A percentile compares a stretch with the other conserved stretches of the same genome.
phyloP scores from a whole-genome alignment of 2,888 invertebrate species.

The Ennomos fuscantarius region DNA sequence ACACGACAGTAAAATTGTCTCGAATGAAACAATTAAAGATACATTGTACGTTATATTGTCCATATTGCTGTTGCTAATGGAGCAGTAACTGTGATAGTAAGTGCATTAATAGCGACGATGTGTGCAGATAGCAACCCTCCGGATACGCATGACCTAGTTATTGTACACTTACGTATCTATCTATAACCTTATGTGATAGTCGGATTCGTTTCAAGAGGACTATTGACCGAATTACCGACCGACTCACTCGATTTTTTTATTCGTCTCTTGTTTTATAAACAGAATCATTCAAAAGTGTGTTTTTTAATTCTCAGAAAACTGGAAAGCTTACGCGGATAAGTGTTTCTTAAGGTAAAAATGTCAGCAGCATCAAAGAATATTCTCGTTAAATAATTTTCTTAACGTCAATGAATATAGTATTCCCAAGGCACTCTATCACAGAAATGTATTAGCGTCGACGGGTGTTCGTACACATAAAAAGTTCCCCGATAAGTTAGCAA shows the following conservation, averaged over 20 bases:
- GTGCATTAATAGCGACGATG: constrained; percentile 61
- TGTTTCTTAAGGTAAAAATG: constrained; percentile 24
- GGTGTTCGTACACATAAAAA: constrained; percentile 48
- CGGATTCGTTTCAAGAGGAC: constrained; percentile 26
- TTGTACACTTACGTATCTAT: constrained; percentile 11
- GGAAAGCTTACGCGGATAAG: constrained; percentile 16
- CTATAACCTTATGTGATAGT: constrained; percentile 41
- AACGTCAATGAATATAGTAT: constrained; percentile 34
- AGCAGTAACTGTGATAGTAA: constrained; percentile 51
- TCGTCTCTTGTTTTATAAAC: background rate
- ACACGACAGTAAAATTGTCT: constrained; percentile 1
- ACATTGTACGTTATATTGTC: constrained; percentile 17
- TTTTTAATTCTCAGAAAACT: constrained; percentile 4
- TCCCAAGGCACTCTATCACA: constrained; percentile 31
- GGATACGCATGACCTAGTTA: constrained; percentile 47
- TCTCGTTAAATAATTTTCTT: constrained; percentile 33
- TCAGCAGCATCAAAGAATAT: constrained; percentile 29
- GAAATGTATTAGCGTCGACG: constrained; percentile 40
- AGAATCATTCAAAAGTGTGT: constrained; percentile 16
- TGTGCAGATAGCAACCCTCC: constrained; percentile 63
- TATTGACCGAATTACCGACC: constrained; percentile 58
- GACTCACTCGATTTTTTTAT: constrained; percentile 35
- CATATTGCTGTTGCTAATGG: constrained; percentile 25
- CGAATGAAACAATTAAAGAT: constrained; percentile 3
- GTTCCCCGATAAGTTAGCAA: constrained; percentile 54